These are phyloP conservation scores for Aplochiton taeniatus DNA, from an alignment of 2,797 vertebrate genomes.

Conservation along the genomic window DNA sequence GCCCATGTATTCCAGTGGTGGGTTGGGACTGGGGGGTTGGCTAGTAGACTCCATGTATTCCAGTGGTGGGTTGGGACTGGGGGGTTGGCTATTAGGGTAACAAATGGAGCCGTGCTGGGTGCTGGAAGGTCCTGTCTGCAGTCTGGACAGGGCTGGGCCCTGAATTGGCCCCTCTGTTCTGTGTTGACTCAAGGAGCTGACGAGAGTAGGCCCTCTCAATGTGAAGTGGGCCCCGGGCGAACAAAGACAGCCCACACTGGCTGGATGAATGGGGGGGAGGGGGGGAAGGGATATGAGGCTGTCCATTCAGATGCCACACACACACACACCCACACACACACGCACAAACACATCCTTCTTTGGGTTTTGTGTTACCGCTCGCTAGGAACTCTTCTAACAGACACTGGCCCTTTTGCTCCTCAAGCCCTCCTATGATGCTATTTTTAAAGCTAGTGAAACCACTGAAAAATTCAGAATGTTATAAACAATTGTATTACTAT, in stretches of 20 bases:
- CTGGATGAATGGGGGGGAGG: conserved; percentile 52
- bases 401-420: background rate
- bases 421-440: background rate
- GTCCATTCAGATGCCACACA: too few relatives aligned
- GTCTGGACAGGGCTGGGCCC: conserved; percentile 38
- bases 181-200: conserved; percentile 73
- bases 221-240: conserved; percentile 68
- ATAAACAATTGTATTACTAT: too few relatives aligned
- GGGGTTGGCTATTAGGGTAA: conserved; percentile 40
- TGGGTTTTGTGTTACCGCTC: conserved; percentile 67
- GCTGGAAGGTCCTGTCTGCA: conserved; percentile 70
- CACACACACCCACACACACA: conserved; percentile 42
- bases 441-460: background rate
- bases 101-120: conserved; percentile 55
- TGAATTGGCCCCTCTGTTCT: conserved; percentile 77
- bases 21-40: conserved; percentile 21
- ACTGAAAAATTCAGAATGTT: too few relatives aligned
- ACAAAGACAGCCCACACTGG: conserved; percentile 73
- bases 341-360: conserved; percentile 58
- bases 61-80: conserved; percentile 22
- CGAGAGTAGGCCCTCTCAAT: conserved; percentile 69
- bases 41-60: conserved; percentile 51
- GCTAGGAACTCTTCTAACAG: conserved; percentile 39
- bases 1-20: conserved; percentile 36
- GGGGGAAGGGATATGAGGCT: conserved; percentile 38